Conservation (phyloP, 2,797 vertebrate species). For the Tarsius wallacei region DNA sequence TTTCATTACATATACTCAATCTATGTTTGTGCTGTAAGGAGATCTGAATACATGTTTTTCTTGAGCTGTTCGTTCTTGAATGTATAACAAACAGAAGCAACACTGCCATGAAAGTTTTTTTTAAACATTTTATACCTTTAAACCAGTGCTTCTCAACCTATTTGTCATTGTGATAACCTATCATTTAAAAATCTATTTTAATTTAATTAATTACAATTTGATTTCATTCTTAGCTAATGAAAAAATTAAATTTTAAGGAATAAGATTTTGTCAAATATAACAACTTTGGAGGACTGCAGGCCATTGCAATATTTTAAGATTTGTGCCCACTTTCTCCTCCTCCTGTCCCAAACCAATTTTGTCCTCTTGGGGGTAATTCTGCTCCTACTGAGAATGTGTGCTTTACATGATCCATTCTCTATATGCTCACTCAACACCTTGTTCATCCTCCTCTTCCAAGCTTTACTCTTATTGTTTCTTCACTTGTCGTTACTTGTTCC, state of each 20-base stretch:
- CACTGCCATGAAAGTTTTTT: background rate
- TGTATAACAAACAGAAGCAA: background rate
- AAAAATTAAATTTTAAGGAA: slow-evolving; percentile 55
- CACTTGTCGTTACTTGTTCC: background rate
- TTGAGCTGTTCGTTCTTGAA: background rate
- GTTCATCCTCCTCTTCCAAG: background rate
- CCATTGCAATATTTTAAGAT: background rate
- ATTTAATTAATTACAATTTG: slow-evolving; percentile 51
- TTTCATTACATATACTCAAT: background rate
- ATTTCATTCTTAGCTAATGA: background rate
- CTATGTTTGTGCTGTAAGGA: background rate
- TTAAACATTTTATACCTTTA: background rate
- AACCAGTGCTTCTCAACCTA: slow-evolving; percentile 2
- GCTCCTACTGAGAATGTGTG: background rate
- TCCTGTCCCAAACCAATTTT: background rate
- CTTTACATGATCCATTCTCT: background rate
- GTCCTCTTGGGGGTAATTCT: background rate
- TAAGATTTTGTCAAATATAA: background rate
- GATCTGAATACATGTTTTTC: background rate
- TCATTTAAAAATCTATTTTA: background rate
- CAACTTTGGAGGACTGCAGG: background rate
- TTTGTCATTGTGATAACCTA: background rate
- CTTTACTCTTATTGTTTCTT: background rate
- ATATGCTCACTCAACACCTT: background rate
- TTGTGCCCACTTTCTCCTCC: background rate